Evolutionary conservation across 1,140 invertebrate genomes (phyloP).

Genomic region (Meloidogyne exigua): DNA sequence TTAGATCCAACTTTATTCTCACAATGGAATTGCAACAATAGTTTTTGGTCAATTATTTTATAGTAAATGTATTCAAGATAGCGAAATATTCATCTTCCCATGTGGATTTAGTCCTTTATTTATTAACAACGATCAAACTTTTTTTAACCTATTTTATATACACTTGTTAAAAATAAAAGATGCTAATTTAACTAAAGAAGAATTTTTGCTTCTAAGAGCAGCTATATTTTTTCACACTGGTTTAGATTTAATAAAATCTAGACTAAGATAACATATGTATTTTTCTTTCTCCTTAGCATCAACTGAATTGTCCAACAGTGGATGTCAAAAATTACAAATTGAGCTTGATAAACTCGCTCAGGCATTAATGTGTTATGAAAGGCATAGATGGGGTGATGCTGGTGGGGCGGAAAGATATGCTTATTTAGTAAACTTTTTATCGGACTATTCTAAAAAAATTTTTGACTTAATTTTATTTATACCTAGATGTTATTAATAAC

Average conservation of each 20-base stretch:
- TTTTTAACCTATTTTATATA: background rate
- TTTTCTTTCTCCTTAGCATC: background rate
- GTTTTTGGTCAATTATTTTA: slow-evolving; percentile 15
- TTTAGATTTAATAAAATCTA: background rate
- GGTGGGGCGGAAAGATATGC: background rate
- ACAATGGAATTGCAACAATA: background rate
- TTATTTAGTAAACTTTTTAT: background rate
- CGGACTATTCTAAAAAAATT: background rate
- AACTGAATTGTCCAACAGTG: background rate
- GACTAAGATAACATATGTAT: background rate
- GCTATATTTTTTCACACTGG: slow-evolving; percentile 7
- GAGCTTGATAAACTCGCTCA: slow-evolving; percentile 6
- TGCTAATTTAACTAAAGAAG: slow-evolving; percentile 3
- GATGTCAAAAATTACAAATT: background rate
- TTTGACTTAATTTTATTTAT: background rate
- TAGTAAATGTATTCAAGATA: background rate
- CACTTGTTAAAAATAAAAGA: background rate
- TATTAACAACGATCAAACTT: background rate
- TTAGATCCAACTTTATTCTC: background rate
- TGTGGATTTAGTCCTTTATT: slow-evolving; percentile 4
- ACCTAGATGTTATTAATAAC: background rate
- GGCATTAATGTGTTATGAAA: slow-evolving; percentile 7
- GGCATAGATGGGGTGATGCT: background rate
- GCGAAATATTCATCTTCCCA: background rate
- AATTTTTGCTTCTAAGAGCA: background rate